phyloP scores from a whole-genome alignment of 2,113 vertebrate species.

The Sphaerodactylus townsendi region DNA sequence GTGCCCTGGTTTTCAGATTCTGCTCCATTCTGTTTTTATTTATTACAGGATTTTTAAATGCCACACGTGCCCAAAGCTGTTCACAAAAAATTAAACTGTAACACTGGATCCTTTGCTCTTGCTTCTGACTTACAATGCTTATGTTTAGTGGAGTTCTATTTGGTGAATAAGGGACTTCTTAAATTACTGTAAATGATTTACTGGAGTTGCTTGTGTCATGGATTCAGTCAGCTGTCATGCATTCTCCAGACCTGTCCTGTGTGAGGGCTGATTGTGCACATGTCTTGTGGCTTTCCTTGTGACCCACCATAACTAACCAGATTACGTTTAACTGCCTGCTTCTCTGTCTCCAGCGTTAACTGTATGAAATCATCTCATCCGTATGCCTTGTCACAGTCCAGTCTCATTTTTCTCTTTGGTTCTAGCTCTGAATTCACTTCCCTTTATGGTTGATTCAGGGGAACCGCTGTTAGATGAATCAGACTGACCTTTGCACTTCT shows the following conservation, averaged over 20 bases:
- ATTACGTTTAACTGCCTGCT: conserved; percentile 29
- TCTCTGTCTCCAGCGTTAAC: fast-evolving
- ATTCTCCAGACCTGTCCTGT: fast-evolving
- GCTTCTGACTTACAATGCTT: background rate
- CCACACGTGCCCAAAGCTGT: background rate
- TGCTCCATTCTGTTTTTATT: background rate
- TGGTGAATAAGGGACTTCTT: background rate
- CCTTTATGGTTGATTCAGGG: background rate
- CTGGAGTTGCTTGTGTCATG: background rate
- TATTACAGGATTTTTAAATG: background rate
- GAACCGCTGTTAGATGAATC: background rate
- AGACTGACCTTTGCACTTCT: background rate
- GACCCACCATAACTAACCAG: conserved; percentile 16
- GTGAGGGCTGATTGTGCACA: no score
- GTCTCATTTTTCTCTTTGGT: background rate
- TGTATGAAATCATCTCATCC: background rate
- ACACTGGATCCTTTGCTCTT: background rate
- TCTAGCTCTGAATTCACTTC: background rate
- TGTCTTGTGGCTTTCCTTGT: conserved; percentile 29
- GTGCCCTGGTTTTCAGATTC: background rate
- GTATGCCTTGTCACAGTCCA: background rate
- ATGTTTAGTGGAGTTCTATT: background rate
- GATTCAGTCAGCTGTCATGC: background rate
- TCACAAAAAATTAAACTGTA: background rate
- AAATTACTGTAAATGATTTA: background rate